Base-by-base conservation (phyloP, 37 sponge, comb jelly and placozoan genomes). In the Agelas oroides region DNA sequence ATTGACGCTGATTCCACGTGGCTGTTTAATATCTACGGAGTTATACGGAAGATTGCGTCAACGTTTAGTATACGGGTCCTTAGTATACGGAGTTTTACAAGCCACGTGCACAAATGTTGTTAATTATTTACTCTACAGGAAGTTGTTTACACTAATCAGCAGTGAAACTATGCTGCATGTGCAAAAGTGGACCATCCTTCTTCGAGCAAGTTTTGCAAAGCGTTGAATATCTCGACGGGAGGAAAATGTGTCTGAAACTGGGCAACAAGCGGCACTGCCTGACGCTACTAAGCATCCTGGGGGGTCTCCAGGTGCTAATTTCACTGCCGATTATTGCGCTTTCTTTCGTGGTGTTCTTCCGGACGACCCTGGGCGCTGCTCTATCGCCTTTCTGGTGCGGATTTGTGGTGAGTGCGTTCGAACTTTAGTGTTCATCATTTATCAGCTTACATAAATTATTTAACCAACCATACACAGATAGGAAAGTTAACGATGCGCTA, bases 381-480 rank as follows among this genome's bases (percentile, higher is more conserved):
- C 77, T 91, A 13, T 86, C 86, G 18, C 91, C 91, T 5, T 86
- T 91, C 83, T 91, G 91, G 91, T 79, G 75, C 25, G 91, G 91
- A 76, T 76, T 86, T 40, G 2, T 76, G 70, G 91, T 91, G 32
- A 81, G 86, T 71, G n/a, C n/a, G n/a, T n/a, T n/a, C n/a, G n/a
- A n/a, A n/a, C n/a, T 20, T 23, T 23, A 13, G 25, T 16, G 20
- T 24, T 24, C 13, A 65, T 24, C 12, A 16, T 24, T 24, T 65
- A 65, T 16, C 27, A 24, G 15, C 13, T 25, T 65, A n/a, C 66
- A 16, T 65, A 24, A 65, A n/a, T 24, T n/a, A n/a, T n/a, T n/a
- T n/a, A n/a, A n/a, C n/a, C n/a, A 19, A 56, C 15, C 15, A 15
- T 56, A 18, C 18, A 18, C 18, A 19, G 18, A 56, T 56, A 56